Conservation (phyloP, 2,797 vertebrate species). For the Bovichtus diacanthus region DNA sequence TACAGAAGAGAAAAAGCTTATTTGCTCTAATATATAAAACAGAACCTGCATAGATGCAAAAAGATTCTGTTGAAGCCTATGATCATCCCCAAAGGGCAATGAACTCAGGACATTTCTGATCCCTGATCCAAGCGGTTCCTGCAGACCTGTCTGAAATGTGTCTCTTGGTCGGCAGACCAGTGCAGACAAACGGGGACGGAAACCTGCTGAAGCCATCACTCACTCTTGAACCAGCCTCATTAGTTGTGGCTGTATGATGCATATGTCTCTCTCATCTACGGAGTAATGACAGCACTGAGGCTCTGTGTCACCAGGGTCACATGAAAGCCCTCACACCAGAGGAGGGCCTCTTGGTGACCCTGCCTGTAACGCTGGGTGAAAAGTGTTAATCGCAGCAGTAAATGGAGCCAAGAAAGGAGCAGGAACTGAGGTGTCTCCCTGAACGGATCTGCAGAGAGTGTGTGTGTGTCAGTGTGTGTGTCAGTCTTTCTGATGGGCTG, state of each 20-base stretch:
- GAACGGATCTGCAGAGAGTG: constrained; percentile 58
- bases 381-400: constrained; percentile 60
- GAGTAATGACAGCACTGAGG: constrained; percentile 26
- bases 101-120: constrained; percentile 30
- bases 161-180: constrained; percentile 33
- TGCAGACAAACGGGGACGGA: constrained; percentile 22
- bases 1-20: background rate
- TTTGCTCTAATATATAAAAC: constrained; percentile 42
- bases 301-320: constrained; percentile 49
- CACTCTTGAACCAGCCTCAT: constrained; percentile 29
- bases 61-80: constrained; percentile 29
- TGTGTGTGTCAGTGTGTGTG: too few relatives aligned
- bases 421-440: constrained; percentile 56
- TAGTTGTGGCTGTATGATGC: constrained; percentile 19
- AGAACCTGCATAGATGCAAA: constrained; percentile 22
- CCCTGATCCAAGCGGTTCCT: constrained; percentile 13
- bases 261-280: constrained; percentile 42
- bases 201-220: constrained; percentile 58
- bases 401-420: constrained; percentile 46
- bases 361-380: constrained; percentile 38
- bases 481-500: constrained; percentile 75
- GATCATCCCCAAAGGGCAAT: constrained; percentile 16
- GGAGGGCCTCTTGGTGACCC: constrained; percentile 44
- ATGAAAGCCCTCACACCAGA: constrained; percentile 42
- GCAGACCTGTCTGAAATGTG: constrained; percentile 35